Percentiles rank a stretch among this genome's conserved stretches.
phyloP scores from a whole-genome alignment of 2,797 vertebrate genomes.

The Alcedo quadribrachys region DNA sequence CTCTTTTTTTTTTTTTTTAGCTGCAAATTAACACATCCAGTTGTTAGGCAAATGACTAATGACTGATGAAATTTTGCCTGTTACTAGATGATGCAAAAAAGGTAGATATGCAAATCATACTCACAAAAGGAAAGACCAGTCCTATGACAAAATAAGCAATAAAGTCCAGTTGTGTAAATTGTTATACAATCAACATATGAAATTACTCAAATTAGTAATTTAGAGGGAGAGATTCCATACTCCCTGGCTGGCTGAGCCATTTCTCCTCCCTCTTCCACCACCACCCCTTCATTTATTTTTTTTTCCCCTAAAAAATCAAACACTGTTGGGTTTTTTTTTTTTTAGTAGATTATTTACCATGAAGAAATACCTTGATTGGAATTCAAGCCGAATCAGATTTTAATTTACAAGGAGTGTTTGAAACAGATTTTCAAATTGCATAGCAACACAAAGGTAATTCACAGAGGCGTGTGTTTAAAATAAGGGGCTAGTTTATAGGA shows the following conservation, averaged over 20 bases:
- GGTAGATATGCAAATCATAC: not conserved
- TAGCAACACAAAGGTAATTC: slow-evolving; percentile 65
- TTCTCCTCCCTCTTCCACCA: not conserved
- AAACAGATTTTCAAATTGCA: slow-evolving; percentile 47
- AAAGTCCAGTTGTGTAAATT: not conserved
- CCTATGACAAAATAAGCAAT: not conserved
- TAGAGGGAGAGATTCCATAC: not conserved
- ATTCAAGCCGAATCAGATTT: slow-evolving; percentile 30
- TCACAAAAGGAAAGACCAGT: not conserved
- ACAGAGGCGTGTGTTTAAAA: slow-evolving; percentile 64
- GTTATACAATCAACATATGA: not conserved
- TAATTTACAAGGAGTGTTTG: slow-evolving; percentile 43
- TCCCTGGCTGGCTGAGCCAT: not conserved
- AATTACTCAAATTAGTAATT: not conserved
- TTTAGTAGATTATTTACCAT: slow-evolving; percentile 19
- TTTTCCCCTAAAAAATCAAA: not conserved
- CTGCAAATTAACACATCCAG: not conserved
- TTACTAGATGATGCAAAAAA: not conserved
- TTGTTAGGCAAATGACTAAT: slow-evolving; percentile 19
- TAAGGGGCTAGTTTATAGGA: slow-evolving; percentile 67
- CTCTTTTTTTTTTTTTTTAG: slow-evolving; percentile 43
- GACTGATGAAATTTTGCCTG: not conserved
- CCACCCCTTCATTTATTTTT: not conserved
- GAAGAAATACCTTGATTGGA: slow-evolving; percentile 34
- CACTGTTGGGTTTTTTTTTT: not conserved